phyloP scores from a whole-genome alignment of 2,888 invertebrate genomes.

The Phortica okadai region DNA sequence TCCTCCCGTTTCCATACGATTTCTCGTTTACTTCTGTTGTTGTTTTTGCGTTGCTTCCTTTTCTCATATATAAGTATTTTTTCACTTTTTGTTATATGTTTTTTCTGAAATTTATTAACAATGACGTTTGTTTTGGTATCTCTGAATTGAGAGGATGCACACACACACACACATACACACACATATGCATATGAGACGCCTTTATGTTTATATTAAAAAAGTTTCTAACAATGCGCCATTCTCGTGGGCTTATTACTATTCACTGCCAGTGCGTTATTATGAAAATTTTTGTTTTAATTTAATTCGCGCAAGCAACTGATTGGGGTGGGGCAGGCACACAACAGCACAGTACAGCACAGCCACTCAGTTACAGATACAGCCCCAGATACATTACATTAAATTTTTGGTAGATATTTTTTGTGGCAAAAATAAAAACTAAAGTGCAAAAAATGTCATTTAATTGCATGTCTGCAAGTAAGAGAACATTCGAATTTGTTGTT shows the following conservation, averaged over 20 bases:
- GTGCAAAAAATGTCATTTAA: not conserved
- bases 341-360: not conserved
- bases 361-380: not conserved
- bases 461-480: slow-evolving; percentile 4
- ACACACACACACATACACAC: not conserved
- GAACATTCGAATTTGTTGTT: slow-evolving; percentile 1
- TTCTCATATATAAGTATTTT: slow-evolving; percentile 28
- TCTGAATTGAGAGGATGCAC: slow-evolving; percentile 26
- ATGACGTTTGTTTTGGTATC: slow-evolving; percentile 47
- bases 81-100: slow-evolving; percentile 28
- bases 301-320: slow-evolving; percentile 44
- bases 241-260: slow-evolving; percentile 60
- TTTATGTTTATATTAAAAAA: slow-evolving; percentile 64
- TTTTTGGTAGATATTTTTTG: too few species aligned
- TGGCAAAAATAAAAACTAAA: not conserved
- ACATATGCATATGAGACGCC: slow-evolving; percentile 45
- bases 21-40: not conserved
- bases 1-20: not conserved
- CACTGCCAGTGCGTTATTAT: slow-evolving; percentile 40
- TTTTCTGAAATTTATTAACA: slow-evolving; percentile 30
- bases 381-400: not conserved
- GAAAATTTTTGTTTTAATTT: slow-evolving; percentile 47
- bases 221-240: slow-evolving; percentile 65
- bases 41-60: slow-evolving; percentile 11
- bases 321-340: not conserved